Evolutionary conservation across 2,888 invertebrate species (phyloP).

Genomic region (Bombylius major): DNA sequence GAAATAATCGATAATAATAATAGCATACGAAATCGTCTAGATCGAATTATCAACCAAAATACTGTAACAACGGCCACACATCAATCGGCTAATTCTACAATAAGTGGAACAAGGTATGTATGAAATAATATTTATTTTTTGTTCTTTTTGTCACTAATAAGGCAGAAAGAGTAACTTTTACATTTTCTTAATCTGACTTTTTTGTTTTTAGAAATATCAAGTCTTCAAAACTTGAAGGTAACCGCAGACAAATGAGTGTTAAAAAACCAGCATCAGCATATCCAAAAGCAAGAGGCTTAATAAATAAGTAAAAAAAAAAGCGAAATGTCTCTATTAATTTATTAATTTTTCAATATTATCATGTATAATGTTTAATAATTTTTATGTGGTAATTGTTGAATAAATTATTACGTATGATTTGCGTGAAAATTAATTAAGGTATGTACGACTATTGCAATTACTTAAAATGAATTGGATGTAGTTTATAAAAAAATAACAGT

Average conservation of each 20-base stretch:
- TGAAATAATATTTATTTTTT: not conserved
- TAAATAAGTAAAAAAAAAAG: constrained; percentile 28
- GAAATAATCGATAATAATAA: constrained; percentile 33
- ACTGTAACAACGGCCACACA: constrained; percentile 20
- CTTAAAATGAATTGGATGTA: no score
- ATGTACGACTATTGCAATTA: no score
- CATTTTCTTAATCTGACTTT: not conserved
- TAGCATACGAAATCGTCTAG: constrained; percentile 32
- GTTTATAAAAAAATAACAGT: no score
- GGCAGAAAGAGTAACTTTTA: no score
- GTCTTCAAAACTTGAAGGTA: constrained; percentile 27
- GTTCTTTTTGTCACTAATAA: no score
- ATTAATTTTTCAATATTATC: no score
- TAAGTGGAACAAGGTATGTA: not conserved
- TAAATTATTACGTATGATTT: not conserved
- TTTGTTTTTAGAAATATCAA: constrained; percentile 21
- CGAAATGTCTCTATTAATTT: no score
- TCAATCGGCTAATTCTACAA: constrained; percentile 6
- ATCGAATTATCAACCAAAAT: constrained; percentile 35
- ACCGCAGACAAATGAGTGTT: constrained; percentile 25
- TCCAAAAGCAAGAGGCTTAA: constrained; percentile 35
- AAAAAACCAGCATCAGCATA: constrained; percentile 37
- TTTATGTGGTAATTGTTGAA: not conserved
- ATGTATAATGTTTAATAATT: no score
- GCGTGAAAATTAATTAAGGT: no score